phyloP scores from a whole-genome alignment of 1,140 invertebrate species.

The Rhynchophorus ferrugineus region DNA sequence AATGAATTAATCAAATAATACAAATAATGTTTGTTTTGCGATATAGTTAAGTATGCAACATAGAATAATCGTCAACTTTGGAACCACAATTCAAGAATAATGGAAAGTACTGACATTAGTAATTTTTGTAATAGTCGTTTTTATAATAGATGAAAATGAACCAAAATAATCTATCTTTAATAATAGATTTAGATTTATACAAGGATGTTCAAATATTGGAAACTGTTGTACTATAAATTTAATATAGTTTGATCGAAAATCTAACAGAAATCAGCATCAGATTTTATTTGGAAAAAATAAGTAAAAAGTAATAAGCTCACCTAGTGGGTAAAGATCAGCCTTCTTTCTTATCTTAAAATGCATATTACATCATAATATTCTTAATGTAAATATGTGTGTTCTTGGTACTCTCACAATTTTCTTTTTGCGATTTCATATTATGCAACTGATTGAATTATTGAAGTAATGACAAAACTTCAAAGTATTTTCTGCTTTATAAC shows the following conservation, averaged over 20 bases:
- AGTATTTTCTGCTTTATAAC: no score
- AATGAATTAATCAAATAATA: neutral
- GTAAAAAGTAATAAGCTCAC: neutral
- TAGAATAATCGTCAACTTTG: constrained; percentile 1
- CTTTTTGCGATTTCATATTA: no score
- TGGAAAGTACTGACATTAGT: constrained; percentile 29
- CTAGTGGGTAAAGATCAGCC: neutral
- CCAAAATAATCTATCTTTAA: constrained; percentile 19
- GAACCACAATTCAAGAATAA: constrained; percentile 10
- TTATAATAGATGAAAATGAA: constrained; percentile 29
- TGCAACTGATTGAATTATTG: no score
- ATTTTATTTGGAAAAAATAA: neutral
- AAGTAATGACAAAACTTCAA: no score
- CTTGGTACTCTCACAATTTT: no score
- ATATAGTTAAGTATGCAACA: neutral
- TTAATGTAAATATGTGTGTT: no score
- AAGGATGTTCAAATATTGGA: no score
- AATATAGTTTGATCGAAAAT: no score
- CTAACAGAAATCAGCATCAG: neutral
- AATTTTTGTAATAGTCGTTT: constrained; percentile 30
- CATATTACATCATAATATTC: no score
- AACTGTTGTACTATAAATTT: no score
- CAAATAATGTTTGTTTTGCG: neutral
- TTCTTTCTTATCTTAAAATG: no score
- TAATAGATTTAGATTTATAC: neutral